Percentiles rank a stretch among this genome's conserved stretches.
These are phyloP conservation scores for Mechanitis messenoides DNA, from an alignment of 2,888 invertebrate species.

Conservation along the genomic window DNA sequence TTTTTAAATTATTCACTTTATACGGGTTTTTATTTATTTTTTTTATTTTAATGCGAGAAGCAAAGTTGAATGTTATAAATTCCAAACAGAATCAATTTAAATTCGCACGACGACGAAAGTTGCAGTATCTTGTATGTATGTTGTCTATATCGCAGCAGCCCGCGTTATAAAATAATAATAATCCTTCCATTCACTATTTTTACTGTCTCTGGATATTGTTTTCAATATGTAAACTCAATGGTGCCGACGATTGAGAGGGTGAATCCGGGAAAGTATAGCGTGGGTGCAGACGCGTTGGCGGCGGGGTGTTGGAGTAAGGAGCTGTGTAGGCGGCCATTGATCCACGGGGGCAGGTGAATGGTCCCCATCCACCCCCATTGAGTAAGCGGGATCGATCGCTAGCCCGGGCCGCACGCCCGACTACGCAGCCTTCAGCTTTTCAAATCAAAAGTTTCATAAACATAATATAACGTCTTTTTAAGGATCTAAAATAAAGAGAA, in stretches of 20 bases:
- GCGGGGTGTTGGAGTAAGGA: conserved; percentile 41
- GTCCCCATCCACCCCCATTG: conserved; percentile 59
- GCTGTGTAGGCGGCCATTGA: conserved; percentile 73
- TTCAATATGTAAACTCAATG: conserved; percentile 61
- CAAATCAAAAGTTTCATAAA: not conserved
- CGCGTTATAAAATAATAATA: no score
- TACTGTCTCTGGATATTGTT: conserved; percentile 47
- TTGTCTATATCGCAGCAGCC: no score
- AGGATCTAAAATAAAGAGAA: not conserved
- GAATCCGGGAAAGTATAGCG: conserved; percentile 61
- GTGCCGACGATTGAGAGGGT: conserved; percentile 55
- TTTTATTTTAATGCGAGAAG: no score
- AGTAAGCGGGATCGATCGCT: conserved; percentile 53
- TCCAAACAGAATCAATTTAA: no score
- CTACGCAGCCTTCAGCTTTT: not conserved
- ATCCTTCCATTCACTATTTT: no score
- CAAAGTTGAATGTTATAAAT: no score
- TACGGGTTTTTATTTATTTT: no score
- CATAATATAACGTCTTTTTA: not conserved
- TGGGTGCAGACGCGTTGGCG: conserved; percentile 61
- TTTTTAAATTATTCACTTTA: no score
- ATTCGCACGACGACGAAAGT: no score
- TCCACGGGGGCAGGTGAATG: conserved; percentile 70
- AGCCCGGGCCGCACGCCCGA: conserved; percentile 31
- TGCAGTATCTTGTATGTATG: no score